These are phyloP conservation scores for Diachasmimorpha longicaudata DNA, from an alignment of 1,140 invertebrate genomes.

Conservation along the genomic window DNA sequence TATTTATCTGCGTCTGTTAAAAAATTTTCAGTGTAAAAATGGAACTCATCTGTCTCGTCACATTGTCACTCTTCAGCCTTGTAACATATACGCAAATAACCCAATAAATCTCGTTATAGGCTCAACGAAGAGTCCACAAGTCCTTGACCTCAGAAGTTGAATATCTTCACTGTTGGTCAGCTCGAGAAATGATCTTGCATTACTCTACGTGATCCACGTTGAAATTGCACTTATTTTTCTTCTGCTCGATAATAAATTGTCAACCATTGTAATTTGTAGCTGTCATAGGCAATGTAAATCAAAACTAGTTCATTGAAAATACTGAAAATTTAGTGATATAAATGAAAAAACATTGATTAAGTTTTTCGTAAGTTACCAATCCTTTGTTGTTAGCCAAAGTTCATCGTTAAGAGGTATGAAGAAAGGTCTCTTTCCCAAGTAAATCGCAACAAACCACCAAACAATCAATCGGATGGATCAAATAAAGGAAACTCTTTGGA, in stretches of 20 bases:
- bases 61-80: slow-evolving; percentile 41
- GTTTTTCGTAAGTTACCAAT: neutral
- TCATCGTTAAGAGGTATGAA: neutral
- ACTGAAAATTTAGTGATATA: too few relatives aligned
- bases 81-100: slow-evolving; percentile 60
- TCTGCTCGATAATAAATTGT: too few relatives aligned
- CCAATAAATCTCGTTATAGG: slow-evolving; percentile 56
- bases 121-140: neutral
- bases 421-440: neutral
- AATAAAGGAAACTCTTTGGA: neutral
- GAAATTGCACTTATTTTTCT: neutral
- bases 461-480: neutral
- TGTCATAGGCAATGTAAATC: too few relatives aligned
- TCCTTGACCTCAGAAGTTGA: neutral
- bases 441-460: neutral
- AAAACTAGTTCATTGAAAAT: too few relatives aligned
- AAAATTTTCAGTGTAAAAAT: neutral
- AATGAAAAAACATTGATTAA: too few relatives aligned
- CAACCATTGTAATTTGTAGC: too few relatives aligned
- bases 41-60: slow-evolving; percentile 3
- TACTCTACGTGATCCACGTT: neutral
- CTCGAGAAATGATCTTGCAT: neutral
- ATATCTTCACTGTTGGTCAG: neutral
- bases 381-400: neutral
- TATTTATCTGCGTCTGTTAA: too few relatives aligned